Base-by-base conservation (phyloP, 2,113 vertebrate species). In the Rhinolophus ferrumequinum region DNA sequence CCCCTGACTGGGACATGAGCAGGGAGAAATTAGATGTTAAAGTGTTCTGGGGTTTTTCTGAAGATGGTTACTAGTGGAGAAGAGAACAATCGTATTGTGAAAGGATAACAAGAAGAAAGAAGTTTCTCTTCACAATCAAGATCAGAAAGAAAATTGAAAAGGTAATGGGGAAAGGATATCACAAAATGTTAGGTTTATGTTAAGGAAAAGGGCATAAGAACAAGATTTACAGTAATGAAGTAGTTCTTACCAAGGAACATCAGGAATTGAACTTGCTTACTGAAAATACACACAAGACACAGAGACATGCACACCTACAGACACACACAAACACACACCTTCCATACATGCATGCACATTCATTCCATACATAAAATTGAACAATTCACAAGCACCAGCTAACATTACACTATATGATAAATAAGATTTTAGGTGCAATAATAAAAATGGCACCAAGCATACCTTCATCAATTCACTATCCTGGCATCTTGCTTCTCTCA, bases 81-180 rank as follows among this genome's bases (percentile, higher is more conserved):
- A 89, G 58, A 85, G 28, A 97, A 56, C 8, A 9, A 56, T 91
- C 83, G 58, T 52, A 77, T 64, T 69, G 80, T 90, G n/a, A 67
- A 90, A 86, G 19, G 21, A 50, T 70, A 15, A 73, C 13, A 81
- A 41, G 91, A 81, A 90, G 75, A 95, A 96, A 94, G 64, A 84
- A 44, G 4, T 18, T 85, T 88, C 72, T 83, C 47, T 75, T 86
- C 75, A 56, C 47, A 76, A n/a, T 87, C n/a, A 93, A 72, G 64
- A 80, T 80, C 64, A 93, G 38, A 96, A 97, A 88, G 54, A 79
- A 91, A 93, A 91, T 2, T 13, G 22, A 84, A 96, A 95, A 92
- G 67, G 16, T 70, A 88, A 35, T 18, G 54, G 56, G 83, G 79
- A 69, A 96, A 83, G 56, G 30, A 18, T 93, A 66, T 70, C 62